Evolutionary conservation across 2,888 invertebrate species (phyloP).

Genomic region (Macaria notata): DNA sequence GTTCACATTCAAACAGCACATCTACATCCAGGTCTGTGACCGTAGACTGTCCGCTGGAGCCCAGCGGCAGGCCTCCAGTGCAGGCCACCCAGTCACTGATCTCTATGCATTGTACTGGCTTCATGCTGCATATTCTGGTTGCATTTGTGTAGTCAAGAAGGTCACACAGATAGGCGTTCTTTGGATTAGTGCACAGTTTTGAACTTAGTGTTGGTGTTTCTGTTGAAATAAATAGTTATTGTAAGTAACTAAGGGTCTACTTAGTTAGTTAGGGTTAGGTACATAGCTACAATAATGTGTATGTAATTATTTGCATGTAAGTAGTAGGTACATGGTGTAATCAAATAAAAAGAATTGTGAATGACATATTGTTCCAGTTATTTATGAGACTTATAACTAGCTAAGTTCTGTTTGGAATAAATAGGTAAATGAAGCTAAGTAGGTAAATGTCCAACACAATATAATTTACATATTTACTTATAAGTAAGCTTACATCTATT

Average conservation of each 20-base stretch:
- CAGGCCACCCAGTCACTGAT: conserved; percentile 74
- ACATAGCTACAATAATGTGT: no score
- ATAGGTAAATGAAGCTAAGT: no score
- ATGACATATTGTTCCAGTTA: no score
- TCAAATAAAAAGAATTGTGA: no score
- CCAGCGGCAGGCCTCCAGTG: conserved; percentile 65
- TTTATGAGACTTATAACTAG: no score
- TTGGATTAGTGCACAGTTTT: conserved; percentile 78
- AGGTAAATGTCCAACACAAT: no score
- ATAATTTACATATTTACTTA: no score
- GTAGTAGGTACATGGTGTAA: no score
- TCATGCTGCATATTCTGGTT: conserved; percentile 75
- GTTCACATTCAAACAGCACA: conserved; percentile 73
- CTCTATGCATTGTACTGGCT: conserved; percentile 71
- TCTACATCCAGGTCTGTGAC: conserved; percentile 66
- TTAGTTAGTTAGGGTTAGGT: no score
- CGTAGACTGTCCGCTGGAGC: conserved; percentile 57
- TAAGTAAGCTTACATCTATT: no score
- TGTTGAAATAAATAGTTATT: conserved; percentile 34
- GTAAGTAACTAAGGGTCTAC: background rate
- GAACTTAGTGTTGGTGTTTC: conserved; percentile 80
- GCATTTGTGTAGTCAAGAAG: conserved; percentile 77
- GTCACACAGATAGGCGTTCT: conserved; percentile 83
- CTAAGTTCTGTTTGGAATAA: no score
- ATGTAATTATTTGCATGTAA: no score